Conservation (phyloP, 1,140 invertebrate species). For the Halesus radiatus region DNA sequence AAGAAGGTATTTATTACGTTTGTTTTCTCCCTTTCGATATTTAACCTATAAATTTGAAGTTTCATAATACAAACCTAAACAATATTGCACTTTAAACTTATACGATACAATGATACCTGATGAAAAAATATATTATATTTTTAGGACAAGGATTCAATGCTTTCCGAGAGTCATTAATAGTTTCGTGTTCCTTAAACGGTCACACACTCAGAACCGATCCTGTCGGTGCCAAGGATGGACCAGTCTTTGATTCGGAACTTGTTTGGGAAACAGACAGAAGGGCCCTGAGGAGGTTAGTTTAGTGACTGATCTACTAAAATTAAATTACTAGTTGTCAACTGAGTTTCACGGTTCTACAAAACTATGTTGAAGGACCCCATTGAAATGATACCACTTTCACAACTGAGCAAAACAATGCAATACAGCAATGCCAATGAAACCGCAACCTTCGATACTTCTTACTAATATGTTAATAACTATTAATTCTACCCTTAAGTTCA, state of each 20-base stretch:
- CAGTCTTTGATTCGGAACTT: constrained; percentile 54
- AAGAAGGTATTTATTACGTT: constrained; percentile 41
- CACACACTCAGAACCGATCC: constrained; percentile 54
- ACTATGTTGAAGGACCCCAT: background rate
- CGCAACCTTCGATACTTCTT: no score
- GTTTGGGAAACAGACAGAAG: constrained; percentile 58
- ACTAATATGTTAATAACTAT: no score
- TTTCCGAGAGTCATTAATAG: constrained; percentile 36
- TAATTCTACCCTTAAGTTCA: no score
- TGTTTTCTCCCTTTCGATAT: background rate
- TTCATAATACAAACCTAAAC: no score
- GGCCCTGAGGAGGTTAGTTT: constrained; percentile 52
- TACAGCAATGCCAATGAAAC: no score
- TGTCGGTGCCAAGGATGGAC: constrained; percentile 31
- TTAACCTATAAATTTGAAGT: background rate
- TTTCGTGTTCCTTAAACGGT: constrained; percentile 47
- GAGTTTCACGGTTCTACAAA: no score
- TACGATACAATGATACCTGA: no score
- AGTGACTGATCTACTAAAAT: no score
- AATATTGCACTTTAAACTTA: background rate
- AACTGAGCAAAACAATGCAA: no score
- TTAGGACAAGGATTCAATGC: constrained; percentile 54
- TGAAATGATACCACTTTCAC: background rate
- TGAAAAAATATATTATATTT: background rate
- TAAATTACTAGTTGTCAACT: no score